These are phyloP conservation scores for Mormyrus lacerda DNA, from an alignment of 2,113 vertebrate genomes.

Conservation along the genomic window DNA sequence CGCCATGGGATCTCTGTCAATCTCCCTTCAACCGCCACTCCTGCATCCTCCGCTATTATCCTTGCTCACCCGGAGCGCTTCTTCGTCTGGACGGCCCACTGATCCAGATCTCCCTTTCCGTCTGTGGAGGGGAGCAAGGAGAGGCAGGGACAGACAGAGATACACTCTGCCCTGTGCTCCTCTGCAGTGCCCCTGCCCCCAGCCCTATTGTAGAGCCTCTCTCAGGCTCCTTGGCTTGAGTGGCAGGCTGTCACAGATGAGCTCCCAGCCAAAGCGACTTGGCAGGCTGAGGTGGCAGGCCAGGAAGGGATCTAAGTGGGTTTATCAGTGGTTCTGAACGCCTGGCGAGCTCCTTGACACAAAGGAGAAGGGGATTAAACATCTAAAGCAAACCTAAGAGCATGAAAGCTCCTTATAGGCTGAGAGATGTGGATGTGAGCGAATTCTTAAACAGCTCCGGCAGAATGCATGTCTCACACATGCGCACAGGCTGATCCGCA, in stretches of 20 bases:
- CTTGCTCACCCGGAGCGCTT: background rate
- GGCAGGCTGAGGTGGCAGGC: conserved; percentile 93
- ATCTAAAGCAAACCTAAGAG: conserved; percentile 97
- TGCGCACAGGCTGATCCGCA: conserved; percentile 37
- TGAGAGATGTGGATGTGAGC: conserved; percentile 96
- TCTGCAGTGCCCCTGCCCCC: conserved; percentile 33
- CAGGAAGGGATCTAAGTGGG: conserved; percentile 98
- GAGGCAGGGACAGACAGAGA: conserved; percentile 44
- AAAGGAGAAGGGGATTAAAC: conserved; percentile 94
- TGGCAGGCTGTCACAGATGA: conserved; percentile 90
- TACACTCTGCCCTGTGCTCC: conserved; percentile 35
- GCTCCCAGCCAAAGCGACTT: conserved; percentile 89
- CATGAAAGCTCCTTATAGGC: conserved; percentile 99
- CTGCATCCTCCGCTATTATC: conserved; percentile 5
- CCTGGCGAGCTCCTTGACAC: conserved; percentile 80
- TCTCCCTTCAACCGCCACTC: conserved; percentile 4
- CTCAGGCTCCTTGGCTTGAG: conserved; percentile 58
- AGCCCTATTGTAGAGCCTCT: conserved; percentile 77
- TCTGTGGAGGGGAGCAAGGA: conserved; percentile 24
- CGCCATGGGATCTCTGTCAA: conserved; percentile 13
- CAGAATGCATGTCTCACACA: conserved; percentile 47
- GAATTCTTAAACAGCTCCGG: conserved; percentile 98
- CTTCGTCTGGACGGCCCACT: conserved; percentile 14
- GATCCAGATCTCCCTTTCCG: conserved; percentile 21
- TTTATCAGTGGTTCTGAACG: conserved; percentile 94